These are phyloP conservation scores for Ecliptopera silaceata DNA, from an alignment of 2,888 invertebrate genomes.

Conservation along the genomic window DNA sequence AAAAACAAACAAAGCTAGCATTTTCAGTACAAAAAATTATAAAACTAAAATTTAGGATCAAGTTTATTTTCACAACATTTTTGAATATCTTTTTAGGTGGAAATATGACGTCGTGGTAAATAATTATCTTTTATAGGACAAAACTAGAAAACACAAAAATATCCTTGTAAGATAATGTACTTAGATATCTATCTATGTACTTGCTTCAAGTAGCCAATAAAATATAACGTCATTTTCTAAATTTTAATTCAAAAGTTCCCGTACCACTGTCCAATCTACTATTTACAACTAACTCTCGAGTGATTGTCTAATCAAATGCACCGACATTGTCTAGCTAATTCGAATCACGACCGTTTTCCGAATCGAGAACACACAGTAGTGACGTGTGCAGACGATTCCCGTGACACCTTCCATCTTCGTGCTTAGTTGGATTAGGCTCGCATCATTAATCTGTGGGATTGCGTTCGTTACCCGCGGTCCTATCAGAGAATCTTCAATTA, in stretches of 20 bases:
- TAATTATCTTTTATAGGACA: too few relatives aligned
- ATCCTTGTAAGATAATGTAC: too few relatives aligned
- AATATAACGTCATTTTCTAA: not conserved
- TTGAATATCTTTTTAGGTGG: too few relatives aligned
- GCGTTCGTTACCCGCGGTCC: conserved; percentile 53
- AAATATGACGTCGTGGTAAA: too few relatives aligned
- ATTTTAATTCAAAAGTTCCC: not conserved
- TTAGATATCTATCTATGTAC: too few relatives aligned
- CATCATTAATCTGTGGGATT: conserved; percentile 79
- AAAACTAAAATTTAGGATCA: too few relatives aligned
- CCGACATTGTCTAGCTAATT: not conserved
- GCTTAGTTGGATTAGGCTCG: conserved; percentile 78
- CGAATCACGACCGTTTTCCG: conserved; percentile 1
- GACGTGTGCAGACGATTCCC: conserved; percentile 59
- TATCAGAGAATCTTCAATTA: conserved; percentile 73
- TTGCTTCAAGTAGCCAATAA: too few relatives aligned
- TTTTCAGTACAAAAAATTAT: too few relatives aligned
- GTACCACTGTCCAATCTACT: not conserved
- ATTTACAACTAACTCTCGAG: not conserved
- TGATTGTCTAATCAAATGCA: not conserved
- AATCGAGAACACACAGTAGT: conserved; percentile 60
- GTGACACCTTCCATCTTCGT: conserved; percentile 62
- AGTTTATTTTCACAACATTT: too few relatives aligned
- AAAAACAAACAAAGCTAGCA: too few relatives aligned
- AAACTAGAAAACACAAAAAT: too few relatives aligned